Evolutionary conservation across 53 echinoderm and acorn worm genomes (phyloP).

Genomic region (Actinopyga echinites): DNA sequence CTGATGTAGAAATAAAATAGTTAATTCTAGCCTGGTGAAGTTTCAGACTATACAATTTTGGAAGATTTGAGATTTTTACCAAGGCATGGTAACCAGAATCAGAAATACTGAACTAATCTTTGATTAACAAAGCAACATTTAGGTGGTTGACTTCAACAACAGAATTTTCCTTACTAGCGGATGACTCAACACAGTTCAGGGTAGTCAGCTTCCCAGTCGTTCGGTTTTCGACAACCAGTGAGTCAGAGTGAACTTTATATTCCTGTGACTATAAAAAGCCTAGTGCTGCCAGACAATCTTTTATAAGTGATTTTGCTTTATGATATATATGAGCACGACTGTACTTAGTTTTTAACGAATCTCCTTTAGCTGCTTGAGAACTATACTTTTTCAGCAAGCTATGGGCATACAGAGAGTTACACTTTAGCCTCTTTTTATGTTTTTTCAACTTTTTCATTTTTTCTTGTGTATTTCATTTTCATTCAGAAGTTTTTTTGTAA

Average conservation of each 20-base stretch:
- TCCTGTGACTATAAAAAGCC: neutral
- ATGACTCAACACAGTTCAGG: neutral
- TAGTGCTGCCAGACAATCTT: neutral
- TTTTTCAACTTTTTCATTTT: slow-evolving; percentile 4
- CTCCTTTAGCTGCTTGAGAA: neutral
- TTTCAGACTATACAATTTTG: slow-evolving; percentile 5
- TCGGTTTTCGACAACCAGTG: neutral
- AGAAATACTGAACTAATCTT: neutral
- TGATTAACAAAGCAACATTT: slow-evolving; percentile 15
- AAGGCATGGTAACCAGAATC: slow-evolving; percentile 22
- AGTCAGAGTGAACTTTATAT: neutral
- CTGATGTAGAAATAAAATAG: neutral
- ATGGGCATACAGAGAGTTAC: neutral
- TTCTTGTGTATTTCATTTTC: neutral
- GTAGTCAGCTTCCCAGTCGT: neutral
- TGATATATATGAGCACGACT: neutral
- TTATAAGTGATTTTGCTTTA: neutral
- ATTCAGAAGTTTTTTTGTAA: neutral
- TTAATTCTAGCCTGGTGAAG: slow-evolving; percentile 1
- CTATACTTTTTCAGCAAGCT: neutral
- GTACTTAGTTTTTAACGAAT: neutral
- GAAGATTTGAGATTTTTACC: neutral
- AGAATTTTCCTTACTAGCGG: neutral
- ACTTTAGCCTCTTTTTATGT: neutral
- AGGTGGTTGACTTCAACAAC: neutral